Evolutionary conservation across 1,140 invertebrate species (phyloP).

Genomic region (Pachypeltis micranthus): DNA sequence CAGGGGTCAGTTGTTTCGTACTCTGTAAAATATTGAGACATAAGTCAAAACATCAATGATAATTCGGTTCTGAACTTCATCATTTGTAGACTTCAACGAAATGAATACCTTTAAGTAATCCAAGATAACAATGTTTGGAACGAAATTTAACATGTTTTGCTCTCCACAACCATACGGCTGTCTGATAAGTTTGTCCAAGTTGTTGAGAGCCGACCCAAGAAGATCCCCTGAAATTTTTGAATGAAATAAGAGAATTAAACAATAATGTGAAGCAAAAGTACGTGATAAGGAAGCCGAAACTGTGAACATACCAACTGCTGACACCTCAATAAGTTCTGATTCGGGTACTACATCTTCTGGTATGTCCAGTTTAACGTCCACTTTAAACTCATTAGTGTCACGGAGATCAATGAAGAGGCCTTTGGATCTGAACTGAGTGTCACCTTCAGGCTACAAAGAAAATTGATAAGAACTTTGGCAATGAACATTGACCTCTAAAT

Average conservation of each 20-base stretch:
- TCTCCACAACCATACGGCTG: constrained; percentile 87
- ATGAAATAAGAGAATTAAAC: too few relatives aligned
- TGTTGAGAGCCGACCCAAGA: constrained; percentile 58
- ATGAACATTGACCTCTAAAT: too few relatives aligned
- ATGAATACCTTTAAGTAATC: constrained; percentile 56
- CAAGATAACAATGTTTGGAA: constrained; percentile 77
- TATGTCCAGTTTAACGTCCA: constrained; percentile 53
- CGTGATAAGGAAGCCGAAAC: too few relatives aligned
- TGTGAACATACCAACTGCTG: constrained; percentile 45
- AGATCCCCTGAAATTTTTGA: constrained; percentile 64
- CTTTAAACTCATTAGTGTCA: constrained; percentile 39
- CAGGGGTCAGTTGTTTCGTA: constrained; percentile 47
- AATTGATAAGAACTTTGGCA: constrained; percentile 1
- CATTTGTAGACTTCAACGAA: too few relatives aligned
- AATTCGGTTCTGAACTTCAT: too few relatives aligned
- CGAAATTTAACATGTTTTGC: constrained; percentile 88
- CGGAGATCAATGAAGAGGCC: constrained; percentile 64
- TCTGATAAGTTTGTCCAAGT: constrained; percentile 59
- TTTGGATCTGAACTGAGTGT: constrained; percentile 60
- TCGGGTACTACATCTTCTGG: constrained; percentile 57
- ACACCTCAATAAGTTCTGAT: constrained; percentile 58
- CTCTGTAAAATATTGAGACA: constrained; percentile 37
- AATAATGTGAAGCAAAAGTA: too few relatives aligned
- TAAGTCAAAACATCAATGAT: too few relatives aligned
- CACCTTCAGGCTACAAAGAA: constrained; percentile 54